phyloP scores from a whole-genome alignment of 2,888 invertebrate species.

The Drosophila eohydei region DNA sequence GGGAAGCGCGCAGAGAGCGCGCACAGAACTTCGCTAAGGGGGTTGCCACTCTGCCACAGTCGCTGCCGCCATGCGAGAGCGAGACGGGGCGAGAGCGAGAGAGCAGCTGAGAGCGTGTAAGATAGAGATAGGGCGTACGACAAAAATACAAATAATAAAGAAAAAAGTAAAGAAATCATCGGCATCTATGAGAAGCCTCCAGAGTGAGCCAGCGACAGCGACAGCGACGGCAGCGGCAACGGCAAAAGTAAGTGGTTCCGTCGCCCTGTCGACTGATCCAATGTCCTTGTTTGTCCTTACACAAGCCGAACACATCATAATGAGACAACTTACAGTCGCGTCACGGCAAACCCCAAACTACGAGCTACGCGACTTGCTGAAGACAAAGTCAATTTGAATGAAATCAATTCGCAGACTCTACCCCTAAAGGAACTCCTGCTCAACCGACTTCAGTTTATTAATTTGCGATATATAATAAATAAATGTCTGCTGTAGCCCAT shows the following conservation, averaged over 20 bases:
- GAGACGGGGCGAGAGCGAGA: constrained; percentile 14
- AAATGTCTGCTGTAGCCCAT: constrained; percentile 12
- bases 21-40: constrained; percentile 53
- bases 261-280: constrained; percentile 57
- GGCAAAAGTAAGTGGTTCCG: constrained; percentile 58
- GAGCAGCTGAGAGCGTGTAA: constrained; percentile 1
- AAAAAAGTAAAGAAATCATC: constrained; percentile 6
- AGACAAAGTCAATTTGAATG: constrained; percentile 42
- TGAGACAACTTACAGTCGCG: constrained; percentile 68
- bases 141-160: constrained; percentile 2
- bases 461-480: constrained; percentile 25
- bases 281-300: constrained; percentile 70
- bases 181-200: constrained; percentile 30
- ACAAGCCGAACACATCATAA: constrained; percentile 72
- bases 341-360: constrained; percentile 42
- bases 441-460: constrained; percentile 32
- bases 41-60: constrained; percentile 50
- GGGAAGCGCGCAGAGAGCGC: constrained; percentile 56
- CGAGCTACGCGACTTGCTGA: constrained; percentile 2
- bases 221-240: constrained; percentile 18
- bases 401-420: constrained; percentile 37
- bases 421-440: constrained; percentile 12
- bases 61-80: constrained; percentile 44
- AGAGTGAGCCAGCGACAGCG: constrained; percentile 23
- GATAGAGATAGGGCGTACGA: constrained; percentile 8